Evolutionary conservation across 2,113 vertebrate genomes (phyloP).

Genomic region (Erythrocercus mccallii): DNA sequence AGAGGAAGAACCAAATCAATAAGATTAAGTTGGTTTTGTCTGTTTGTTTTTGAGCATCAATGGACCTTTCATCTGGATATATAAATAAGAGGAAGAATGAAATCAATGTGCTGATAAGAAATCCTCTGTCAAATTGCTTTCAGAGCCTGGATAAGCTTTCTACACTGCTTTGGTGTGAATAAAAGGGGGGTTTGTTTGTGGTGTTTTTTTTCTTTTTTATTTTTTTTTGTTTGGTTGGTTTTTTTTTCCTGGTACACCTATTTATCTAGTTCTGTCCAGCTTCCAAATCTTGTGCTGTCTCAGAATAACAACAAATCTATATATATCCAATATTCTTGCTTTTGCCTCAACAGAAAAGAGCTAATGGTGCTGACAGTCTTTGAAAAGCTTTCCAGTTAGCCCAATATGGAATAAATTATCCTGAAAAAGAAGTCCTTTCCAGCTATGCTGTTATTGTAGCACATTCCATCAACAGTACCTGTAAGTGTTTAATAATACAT

Average conservation of each 20-base stretch:
- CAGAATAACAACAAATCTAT: slow-evolving; percentile 52
- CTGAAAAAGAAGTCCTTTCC: slow-evolving; percentile 21
- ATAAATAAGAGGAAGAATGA: neutral
- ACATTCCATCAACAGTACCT: neutral
- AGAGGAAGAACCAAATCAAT: neutral
- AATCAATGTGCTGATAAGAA: neutral
- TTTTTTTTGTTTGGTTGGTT: too few species aligned
- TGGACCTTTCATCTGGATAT: neutral
- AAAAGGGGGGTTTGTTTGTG: too few species aligned
- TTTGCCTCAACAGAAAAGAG: neutral
- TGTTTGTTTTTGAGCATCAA: neutral
- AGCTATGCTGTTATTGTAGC: slow-evolving; percentile 21
- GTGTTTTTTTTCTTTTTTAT: neutral
- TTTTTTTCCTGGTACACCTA: neutral
- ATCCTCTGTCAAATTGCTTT: neutral
- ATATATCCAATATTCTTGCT: neutral
- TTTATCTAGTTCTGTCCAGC: neutral
- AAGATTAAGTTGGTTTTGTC: too few species aligned
- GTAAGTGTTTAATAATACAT: slow-evolving; percentile 43
- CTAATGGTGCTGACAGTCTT: slow-evolving; percentile 37
- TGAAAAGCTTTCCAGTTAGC: slow-evolving; percentile 46
- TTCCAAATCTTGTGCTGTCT: neutral
- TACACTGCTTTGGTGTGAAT: neutral
- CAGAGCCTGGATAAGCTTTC: neutral
- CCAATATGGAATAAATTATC: slow-evolving; percentile 43